Conservation (phyloP, 2,113 vertebrate genomes). For the Trogon melanurus region DNA sequence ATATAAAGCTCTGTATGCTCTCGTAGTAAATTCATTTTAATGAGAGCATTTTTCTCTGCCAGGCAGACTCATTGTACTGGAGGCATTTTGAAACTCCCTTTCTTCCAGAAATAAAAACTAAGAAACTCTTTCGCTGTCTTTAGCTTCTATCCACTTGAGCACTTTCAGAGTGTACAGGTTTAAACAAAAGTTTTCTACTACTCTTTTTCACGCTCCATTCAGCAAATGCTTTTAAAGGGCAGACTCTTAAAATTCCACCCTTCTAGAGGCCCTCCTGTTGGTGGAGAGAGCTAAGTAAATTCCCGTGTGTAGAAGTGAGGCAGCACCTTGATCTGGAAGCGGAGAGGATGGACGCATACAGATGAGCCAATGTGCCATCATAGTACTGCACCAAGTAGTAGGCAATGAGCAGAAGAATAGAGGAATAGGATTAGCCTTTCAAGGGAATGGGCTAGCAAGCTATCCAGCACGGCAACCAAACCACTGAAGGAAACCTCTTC, state of each 20-base stretch:
- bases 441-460: not conserved
- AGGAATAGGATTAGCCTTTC: not conserved
- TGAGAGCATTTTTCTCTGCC: not conserved
- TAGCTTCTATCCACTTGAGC: not conserved
- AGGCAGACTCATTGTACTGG: accelerated
- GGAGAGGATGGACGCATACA: not conserved
- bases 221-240: not conserved
- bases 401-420: accelerated
- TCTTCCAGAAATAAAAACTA: not conserved
- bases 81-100: not conserved
- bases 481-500: not conserved
- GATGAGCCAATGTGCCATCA: not conserved
- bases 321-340: not conserved
- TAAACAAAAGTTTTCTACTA: not conserved
- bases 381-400: not conserved
- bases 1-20: not conserved
- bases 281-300: not conserved
- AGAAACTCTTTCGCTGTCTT: not conserved
- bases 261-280: not conserved
- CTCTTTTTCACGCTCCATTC: not conserved
- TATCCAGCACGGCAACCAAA: accelerated
- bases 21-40: not conserved
- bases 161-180: not conserved
- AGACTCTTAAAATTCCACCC: not conserved
- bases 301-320: not conserved